phyloP scores from a whole-genome alignment of 2,888 invertebrate species.

The Sesia bembeciformis region DNA sequence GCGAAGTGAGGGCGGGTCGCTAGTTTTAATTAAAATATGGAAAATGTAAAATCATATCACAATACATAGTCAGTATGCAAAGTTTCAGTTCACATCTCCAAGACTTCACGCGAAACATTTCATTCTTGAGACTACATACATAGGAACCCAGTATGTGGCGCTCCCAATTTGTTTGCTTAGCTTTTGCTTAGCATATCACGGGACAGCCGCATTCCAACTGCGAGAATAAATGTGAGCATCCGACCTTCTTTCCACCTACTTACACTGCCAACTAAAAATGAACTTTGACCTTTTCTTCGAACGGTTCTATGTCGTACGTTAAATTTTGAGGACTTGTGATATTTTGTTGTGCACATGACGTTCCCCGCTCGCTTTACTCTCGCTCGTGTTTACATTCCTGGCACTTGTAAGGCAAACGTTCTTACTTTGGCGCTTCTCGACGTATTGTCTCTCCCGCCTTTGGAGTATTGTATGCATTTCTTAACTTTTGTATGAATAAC shows the following conservation, averaged over 20 bases:
- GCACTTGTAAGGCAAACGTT: slow-evolving; percentile 58
- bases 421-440: slow-evolving; percentile 54
- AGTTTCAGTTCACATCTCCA: background rate
- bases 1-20: no score
- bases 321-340: slow-evolving; percentile 3
- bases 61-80: background rate
- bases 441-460: slow-evolving; percentile 56
- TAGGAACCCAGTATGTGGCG: slow-evolving; percentile 19
- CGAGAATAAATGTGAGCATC: slow-evolving; percentile 52
- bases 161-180: slow-evolving; percentile 63
- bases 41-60: no score
- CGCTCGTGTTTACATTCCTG: slow-evolving; percentile 57
- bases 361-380: slow-evolving; percentile 45
- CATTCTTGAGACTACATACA: background rate
- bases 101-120: background rate
- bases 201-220: slow-evolving; percentile 54
- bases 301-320: background rate
- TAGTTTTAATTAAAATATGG: no score
- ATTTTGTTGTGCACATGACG: slow-evolving; percentile 10
- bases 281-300: background rate
- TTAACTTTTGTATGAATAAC: slow-evolving; percentile 24
- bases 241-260: slow-evolving; percentile 27
- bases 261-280: background rate
- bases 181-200: slow-evolving; percentile 65
- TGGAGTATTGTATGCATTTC: slow-evolving; percentile 45